These are phyloP conservation scores for Vidua chalybeata DNA, from an alignment of 2,113 vertebrate species.

Conservation along the genomic window DNA sequence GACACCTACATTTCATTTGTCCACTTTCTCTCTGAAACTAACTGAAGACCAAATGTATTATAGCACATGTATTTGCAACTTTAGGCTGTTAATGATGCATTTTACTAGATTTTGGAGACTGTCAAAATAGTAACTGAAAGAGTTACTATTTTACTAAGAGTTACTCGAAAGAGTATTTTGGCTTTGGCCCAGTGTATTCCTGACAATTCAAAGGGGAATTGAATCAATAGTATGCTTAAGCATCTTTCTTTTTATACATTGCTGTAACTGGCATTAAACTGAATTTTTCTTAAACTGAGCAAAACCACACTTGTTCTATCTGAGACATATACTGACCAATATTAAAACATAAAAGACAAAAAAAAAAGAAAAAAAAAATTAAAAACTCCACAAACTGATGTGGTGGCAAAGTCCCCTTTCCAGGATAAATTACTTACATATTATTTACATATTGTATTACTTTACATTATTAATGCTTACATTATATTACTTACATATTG, in stretches of 20 bases:
- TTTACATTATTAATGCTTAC: background rate
- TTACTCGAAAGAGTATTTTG: background rate
- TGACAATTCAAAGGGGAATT: background rate
- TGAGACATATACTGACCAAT: background rate
- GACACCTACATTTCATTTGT: background rate
- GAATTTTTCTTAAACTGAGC: background rate
- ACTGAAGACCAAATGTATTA: conserved; percentile 12
- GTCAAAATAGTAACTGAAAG: background rate
- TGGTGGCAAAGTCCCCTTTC: background rate
- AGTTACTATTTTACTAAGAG: too few species aligned
- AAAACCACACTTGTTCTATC: background rate
- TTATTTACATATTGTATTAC: background rate
- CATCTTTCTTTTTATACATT: background rate
- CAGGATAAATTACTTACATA: background rate
- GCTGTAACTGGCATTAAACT: background rate
- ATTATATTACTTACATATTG: background rate
- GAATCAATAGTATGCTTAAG: background rate
- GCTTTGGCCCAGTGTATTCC: background rate
- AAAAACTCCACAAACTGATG: background rate
- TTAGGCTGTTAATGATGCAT: background rate
- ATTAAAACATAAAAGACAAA: background rate
- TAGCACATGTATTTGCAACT: background rate
- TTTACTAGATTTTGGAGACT: conserved; percentile 18
- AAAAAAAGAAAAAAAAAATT: background rate
- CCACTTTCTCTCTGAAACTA: conserved; percentile 39